Evolutionary conservation across 2,113 vertebrate genomes (phyloP), one percentile per base, ranked within the genome.

Genomic region (Haemorhous mexicanus): DNA sequence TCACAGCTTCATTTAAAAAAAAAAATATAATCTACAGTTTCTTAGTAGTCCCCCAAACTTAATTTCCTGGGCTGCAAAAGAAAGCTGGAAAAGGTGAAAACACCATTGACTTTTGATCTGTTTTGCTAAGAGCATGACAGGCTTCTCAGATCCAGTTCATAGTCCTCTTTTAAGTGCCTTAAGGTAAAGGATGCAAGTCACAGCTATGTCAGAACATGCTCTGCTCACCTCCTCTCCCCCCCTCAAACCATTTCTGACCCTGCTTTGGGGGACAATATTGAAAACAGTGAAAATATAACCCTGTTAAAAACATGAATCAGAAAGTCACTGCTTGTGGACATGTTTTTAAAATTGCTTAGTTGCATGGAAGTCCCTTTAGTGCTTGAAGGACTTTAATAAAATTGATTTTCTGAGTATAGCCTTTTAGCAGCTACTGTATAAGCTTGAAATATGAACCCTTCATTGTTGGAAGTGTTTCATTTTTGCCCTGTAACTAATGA

Each of bases 401-500:
- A 99, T 99, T 99, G 99, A 99, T 99, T 99, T 99, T 99, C 98
- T 98, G 98, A 99, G 98, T 98, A 98, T 98, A 98, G 98, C 98
- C 98, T 99, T 99, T 99, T 99, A 99, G 99, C 98, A 98, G 98
- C 98, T 98, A 98, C 97, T 97, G 97, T 98, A 98, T 99, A 98
- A 98, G 98, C 98, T 98, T 99, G 99, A 99, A 99, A 99, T 99
- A 99, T 99, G 99, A 99, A 99, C 98, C 98, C 98, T 99, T 99
- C 98, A 98, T 99, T 98, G 98, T 98, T 98, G 98, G 98, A 99
- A 99, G 98, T 98, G 98, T 99, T 99, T 99, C 98, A 98, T 99
- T 98, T 98, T 98, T 97, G 97, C 98, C 98, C 98, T 98, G 98
- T 99, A 99, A 98, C 98, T 99, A 99, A 99, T 99, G 98, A 99